A percentile compares a stretch with the other conserved stretches of the same genome.
Conservation (phyloP, 2,888 invertebrate species). For the Lucinisca nassula region DNA sequence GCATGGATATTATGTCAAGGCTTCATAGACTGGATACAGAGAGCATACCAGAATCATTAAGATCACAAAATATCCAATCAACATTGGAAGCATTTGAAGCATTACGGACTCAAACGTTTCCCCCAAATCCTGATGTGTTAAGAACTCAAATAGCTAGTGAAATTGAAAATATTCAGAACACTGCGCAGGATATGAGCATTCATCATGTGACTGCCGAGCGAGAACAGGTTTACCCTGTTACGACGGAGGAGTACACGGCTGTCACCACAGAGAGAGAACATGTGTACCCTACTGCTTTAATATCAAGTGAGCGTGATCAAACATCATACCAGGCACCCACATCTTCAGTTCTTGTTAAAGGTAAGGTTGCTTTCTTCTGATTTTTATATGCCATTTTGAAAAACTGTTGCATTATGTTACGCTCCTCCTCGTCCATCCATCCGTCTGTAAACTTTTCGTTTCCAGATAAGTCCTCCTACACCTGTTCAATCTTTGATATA, state of each 20-base stretch:
- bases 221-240: slow-evolving; percentile 52
- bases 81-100: slow-evolving; percentile 69
- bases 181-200: slow-evolving; percentile 69
- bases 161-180: slow-evolving; percentile 63
- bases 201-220: slow-evolving; percentile 58
- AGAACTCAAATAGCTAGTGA: slow-evolving; percentile 50
- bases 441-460: no score
- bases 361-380: no score
- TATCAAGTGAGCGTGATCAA: slow-evolving; percentile 51
- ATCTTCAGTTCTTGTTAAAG: slow-evolving; percentile 58
- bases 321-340: slow-evolving; percentile 53
- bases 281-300: slow-evolving; percentile 27
- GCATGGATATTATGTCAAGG: slow-evolving; percentile 68
- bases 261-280: slow-evolving; percentile 56
- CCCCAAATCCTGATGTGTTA: slow-evolving; percentile 53
- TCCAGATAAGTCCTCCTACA: no score
- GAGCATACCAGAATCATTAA: slow-evolving; percentile 66
- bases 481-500: no score
- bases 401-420: no score
- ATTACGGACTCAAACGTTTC: slow-evolving; percentile 69
- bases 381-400: no score
- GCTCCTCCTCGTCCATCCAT: no score
- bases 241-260: slow-evolving; percentile 8
- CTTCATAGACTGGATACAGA: slow-evolving; percentile 67
- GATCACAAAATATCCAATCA: slow-evolving; percentile 69